A percentile compares a stretch with the other conserved stretches of the same genome.
These are phyloP conservation scores for Dasyornis broadbenti DNA, from an alignment of 2,113 vertebrate genomes.

Conservation along the genomic window DNA sequence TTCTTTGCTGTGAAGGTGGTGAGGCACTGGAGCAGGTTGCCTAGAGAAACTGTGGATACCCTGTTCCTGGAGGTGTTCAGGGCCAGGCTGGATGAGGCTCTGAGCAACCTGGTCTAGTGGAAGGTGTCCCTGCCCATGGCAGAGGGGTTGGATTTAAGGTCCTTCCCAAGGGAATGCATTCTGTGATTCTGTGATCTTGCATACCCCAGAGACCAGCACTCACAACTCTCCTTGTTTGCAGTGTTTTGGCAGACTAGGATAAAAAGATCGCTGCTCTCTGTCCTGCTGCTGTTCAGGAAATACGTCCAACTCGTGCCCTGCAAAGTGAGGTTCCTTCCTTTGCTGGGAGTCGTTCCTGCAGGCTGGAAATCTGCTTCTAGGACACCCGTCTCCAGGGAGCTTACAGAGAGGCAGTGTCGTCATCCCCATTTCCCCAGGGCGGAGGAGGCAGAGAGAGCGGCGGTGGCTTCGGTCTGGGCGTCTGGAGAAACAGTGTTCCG, in stretches of 20 bases:
- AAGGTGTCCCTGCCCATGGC: background rate
- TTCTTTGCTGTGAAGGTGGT: background rate
- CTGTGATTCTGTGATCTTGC: background rate
- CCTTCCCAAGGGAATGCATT: background rate
- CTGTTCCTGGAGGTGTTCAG: background rate
- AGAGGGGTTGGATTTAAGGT: background rate
- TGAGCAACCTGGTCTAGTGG: background rate
- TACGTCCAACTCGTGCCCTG: fast-evolving
- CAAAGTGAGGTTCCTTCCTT: background rate
- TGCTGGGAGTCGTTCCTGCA: background rate
- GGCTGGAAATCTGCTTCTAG: background rate
- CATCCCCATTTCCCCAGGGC: background rate
- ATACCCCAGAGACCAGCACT: background rate
- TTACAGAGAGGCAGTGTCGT: too few relatives aligned
- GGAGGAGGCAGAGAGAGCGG: too few relatives aligned
- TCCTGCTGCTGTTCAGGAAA: background rate
- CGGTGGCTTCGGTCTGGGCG: background rate
- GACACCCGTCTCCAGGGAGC: background rate
- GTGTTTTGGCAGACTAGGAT: background rate
- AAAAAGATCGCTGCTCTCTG: background rate
- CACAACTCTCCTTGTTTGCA: background rate
- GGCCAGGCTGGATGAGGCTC: background rate
- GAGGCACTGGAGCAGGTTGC: background rate
- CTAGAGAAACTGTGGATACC: background rate
- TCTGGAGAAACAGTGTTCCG: background rate